Conservation (phyloP, 1,140 invertebrate species). For the Drosophila kurseongensis region DNA sequence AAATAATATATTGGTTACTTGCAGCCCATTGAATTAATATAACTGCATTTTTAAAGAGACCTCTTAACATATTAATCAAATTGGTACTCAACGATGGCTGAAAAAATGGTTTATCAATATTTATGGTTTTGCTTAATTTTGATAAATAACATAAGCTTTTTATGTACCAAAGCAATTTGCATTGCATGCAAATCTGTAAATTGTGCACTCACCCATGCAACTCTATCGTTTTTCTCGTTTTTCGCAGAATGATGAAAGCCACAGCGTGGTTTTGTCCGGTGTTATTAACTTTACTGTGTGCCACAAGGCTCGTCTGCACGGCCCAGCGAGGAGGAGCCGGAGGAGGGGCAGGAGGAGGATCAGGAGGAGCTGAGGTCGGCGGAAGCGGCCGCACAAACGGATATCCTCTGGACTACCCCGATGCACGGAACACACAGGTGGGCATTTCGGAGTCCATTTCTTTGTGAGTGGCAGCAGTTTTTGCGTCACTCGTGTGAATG, state of each 20-base stretch:
- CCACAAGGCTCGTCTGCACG: constrained; percentile 76
- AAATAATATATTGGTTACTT: no score
- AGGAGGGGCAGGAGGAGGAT: constrained; percentile 13
- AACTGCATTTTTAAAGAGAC: not conserved
- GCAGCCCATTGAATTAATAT: not conserved
- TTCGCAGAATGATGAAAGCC: constrained; percentile 83
- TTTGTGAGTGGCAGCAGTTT: constrained; percentile 56
- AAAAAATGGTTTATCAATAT: not conserved
- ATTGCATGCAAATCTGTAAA: constrained; percentile 32
- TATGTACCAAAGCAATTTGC: constrained; percentile 11
- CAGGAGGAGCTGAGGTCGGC: constrained; percentile 27
- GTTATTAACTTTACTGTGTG: constrained; percentile 79
- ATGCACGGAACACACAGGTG: constrained; percentile 75
- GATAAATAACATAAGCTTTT: constrained; percentile 8
- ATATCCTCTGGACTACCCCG: constrained; percentile 77
- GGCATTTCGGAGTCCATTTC: constrained; percentile 25
- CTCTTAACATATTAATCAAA: no score
- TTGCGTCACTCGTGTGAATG: constrained; percentile 31
- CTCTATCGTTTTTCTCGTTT: constrained; percentile 24
- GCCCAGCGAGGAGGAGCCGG: constrained; percentile 65
- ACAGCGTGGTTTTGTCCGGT: constrained; percentile 83
- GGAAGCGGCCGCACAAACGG: constrained; percentile 60
- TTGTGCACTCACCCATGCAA: constrained; percentile 27
- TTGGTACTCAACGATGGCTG: not conserved
- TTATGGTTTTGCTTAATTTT: constrained; percentile 4